Evolutionary conservation across 2,113 vertebrate species (phyloP), one percentile per base, ranked within the genome.

Genomic region (Paramisgurnus dabryanus): DNA sequence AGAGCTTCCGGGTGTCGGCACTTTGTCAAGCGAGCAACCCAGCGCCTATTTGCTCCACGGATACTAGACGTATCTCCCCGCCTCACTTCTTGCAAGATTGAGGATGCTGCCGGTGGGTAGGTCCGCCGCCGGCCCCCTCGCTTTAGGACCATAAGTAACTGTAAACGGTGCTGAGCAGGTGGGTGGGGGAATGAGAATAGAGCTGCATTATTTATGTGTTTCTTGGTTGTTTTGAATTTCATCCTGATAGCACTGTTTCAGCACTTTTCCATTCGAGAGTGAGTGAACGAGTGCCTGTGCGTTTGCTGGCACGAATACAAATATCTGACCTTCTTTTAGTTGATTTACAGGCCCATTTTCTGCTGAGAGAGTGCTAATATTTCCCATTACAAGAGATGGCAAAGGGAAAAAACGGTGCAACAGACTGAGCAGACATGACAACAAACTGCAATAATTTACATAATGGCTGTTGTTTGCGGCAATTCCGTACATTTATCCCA

Each of bases 181-280:
- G 82, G 80, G 67, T 76, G 61, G 80, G 47, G 75, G 76, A 82
- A 80, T 60, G 40, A 83, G 73, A 86, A 76, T 64, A 71, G 27
- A 63, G 67, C 67, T 86, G 84, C 82, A 85, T 87, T 87, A 87
- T 86, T 88, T 81, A 88, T 86, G 66, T 72, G 45, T 80, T 79
- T 64, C 81, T 80, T 67, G 78, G 82, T 86, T 87, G 82, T 83
- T 87, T 87, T 82, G 79, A 86, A 85, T 84, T 87, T 84, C 79
- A 85, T 80, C 68, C 40, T 27, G 55, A 87, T 83, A 86, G 81
- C 77, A 83, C 77, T 68, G 60, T 82, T 87, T 87, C 85, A 83
- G 82, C 87, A 86, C 63, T 78, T 83, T 81, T 27, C 45, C 22
- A 41, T 40, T 67, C 10, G 7, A 58, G 13, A 71, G 17, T 67